Percentiles rank a stretch among this genome's conserved stretches.
phyloP scores from a whole-genome alignment of 2,888 invertebrate species.

The Pinctada fucata region DNA sequence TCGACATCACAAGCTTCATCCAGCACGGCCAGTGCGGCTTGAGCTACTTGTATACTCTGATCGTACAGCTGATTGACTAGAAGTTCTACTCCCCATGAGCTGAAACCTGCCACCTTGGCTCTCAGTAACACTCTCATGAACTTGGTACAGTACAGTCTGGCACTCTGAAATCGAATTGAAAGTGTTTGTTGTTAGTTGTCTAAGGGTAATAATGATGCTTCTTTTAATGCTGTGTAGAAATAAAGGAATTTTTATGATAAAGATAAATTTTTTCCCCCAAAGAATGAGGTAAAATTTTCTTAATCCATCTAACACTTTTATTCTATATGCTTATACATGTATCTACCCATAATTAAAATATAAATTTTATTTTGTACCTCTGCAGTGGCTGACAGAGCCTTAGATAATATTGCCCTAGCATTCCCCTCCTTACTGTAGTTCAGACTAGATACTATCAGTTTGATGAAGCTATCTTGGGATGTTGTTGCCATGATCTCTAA shows the following conservation, averaged over 20 bases:
- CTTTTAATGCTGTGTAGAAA: too few relatives aligned
- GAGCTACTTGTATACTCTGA: constrained; percentile 86
- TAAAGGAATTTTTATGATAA: too few relatives aligned
- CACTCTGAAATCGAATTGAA: constrained; percentile 56
- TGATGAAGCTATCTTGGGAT: constrained; percentile 94
- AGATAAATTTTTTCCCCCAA: too few relatives aligned
- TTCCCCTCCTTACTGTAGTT: constrained; percentile 89
- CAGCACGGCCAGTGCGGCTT: constrained; percentile 88
- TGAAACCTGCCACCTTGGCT: constrained; percentile 75
- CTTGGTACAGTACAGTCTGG: constrained; percentile 91
- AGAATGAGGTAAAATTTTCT: too few relatives aligned
- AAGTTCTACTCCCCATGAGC: constrained; percentile 89
- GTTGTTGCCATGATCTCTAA: constrained; percentile 87
- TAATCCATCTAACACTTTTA: too few relatives aligned
- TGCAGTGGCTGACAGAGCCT: constrained; percentile 75
- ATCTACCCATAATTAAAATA: too few relatives aligned
- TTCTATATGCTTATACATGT: too few relatives aligned
- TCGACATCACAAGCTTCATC: constrained; percentile 96
- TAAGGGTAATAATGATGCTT: too few relatives aligned
- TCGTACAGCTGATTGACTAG: constrained; percentile 92
- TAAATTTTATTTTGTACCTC: constrained; percentile 40
- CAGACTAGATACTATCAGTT: constrained; percentile 92
- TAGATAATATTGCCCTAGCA: constrained; percentile 79
- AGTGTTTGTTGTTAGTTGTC: neutral
- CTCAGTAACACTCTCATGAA: constrained; percentile 92